Evolutionary conservation across 2,888 invertebrate species (phyloP).

Genomic region (Gonocerus acuteangulatus): DNA sequence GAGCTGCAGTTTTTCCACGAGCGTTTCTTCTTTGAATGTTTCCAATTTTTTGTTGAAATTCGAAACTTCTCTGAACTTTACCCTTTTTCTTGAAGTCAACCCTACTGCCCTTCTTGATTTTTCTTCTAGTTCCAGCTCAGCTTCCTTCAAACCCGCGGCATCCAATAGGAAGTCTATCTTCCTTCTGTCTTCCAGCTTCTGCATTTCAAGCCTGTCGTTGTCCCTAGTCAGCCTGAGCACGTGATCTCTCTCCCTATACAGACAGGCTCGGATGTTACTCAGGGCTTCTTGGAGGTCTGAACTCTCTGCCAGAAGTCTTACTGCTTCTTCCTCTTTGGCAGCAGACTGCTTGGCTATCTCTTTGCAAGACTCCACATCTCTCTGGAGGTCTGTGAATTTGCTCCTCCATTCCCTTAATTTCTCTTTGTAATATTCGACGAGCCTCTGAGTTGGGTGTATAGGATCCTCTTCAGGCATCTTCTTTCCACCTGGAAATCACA

Average conservation of each 20-base stretch:
- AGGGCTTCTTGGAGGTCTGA: slow-evolving; percentile 25
- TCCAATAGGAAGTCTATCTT: slow-evolving; percentile 31
- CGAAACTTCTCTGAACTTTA: slow-evolving; percentile 29
- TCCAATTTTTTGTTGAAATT: slow-evolving; percentile 29
- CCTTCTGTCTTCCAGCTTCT: slow-evolving; percentile 27
- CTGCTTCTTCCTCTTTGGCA: slow-evolving; percentile 28
- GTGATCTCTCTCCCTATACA: slow-evolving; percentile 31
- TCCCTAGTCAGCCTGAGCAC: slow-evolving; percentile 29
- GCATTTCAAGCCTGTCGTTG: slow-evolving; percentile 28
- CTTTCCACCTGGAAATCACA: slow-evolving; percentile 15
- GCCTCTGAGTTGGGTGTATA: slow-evolving; percentile 16
- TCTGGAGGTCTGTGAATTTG: slow-evolving; percentile 19
- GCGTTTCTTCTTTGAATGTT: slow-evolving; percentile 26
- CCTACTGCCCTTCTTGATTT: slow-evolving; percentile 20
- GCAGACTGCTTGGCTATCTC: slow-evolving; percentile 27
- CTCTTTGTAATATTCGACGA: slow-evolving; percentile 30
- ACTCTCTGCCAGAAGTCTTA: slow-evolving; percentile 16
- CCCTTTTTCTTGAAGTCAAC: slow-evolving; percentile 8
- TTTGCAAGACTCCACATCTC: slow-evolving; percentile 28
- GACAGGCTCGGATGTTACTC: slow-evolving; percentile 30
- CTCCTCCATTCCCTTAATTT: slow-evolving; percentile 29
- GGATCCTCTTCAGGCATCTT: slow-evolving; percentile 16
- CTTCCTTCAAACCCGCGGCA: slow-evolving; percentile 30
- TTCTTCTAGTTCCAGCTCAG: slow-evolving; percentile 25
- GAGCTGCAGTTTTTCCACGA: slow-evolving; percentile 26